A percentile compares a stretch with the other conserved stretches of the same genome.
These are phyloP conservation scores for Heterodera carotae DNA, from an alignment of 1,140 invertebrate genomes.

Conservation along the genomic window DNA sequence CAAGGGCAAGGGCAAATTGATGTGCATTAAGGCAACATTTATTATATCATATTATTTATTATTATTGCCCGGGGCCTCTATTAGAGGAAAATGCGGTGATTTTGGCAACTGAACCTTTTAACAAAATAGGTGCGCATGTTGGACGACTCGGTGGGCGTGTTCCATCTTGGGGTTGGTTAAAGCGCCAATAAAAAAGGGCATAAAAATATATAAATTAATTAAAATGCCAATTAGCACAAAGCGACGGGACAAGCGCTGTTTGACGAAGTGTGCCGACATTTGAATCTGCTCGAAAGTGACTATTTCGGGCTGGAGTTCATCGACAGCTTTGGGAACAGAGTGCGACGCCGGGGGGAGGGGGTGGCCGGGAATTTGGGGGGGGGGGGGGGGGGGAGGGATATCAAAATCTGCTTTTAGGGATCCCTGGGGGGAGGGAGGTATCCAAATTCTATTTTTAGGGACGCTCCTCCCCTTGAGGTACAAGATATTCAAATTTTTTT, in stretches of 20 bases:
- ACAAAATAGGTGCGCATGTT: constrained; percentile 53
- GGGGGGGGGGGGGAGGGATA: no score
- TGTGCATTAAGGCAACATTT: constrained; percentile 65
- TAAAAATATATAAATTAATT: constrained; percentile 31
- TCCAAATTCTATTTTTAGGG: no score
- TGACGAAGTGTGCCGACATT: constrained; percentile 90
- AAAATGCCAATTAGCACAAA: constrained; percentile 78
- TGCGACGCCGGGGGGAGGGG: no score
- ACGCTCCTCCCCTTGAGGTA: no score
- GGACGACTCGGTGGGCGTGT: constrained; percentile 64
- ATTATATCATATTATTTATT: no score
- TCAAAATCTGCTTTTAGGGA: no score
- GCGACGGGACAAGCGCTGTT: constrained; percentile 87
- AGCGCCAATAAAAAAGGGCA: not conserved
- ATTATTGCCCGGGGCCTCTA: no score
- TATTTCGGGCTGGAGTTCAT: constrained; percentile 96
- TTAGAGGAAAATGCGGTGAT: no score
- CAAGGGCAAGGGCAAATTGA: constrained; percentile 59
- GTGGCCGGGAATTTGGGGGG: no score
- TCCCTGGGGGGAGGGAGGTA: no score
- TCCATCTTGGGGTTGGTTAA: constrained; percentile 60
- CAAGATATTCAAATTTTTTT: no score
- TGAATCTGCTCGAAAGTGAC: constrained; percentile 92
- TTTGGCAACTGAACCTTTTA: not conserved
- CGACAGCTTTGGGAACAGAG: constrained; percentile 80